Percentiles rank a stretch among this genome's conserved stretches.
phyloP scores from a whole-genome alignment of 2,888 invertebrate genomes.

The Amblyteles armatorius region DNA sequence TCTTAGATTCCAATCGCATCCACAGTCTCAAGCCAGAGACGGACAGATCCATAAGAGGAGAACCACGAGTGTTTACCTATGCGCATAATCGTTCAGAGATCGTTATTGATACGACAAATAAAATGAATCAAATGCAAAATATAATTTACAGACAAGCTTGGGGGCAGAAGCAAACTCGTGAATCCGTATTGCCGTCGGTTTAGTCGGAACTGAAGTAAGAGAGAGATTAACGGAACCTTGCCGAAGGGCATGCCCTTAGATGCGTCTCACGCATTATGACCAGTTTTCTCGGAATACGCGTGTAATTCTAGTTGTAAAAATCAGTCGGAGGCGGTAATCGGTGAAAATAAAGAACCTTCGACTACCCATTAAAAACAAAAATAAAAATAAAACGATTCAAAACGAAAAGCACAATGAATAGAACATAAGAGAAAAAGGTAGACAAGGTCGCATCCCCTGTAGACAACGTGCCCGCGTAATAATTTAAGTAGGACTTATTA shows the following conservation, averaged over 20 bases:
- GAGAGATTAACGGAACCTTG: not conserved
- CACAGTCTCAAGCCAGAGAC: slow-evolving; percentile 20
- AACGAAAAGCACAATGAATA: slow-evolving; percentile 17
- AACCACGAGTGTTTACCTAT: slow-evolving; percentile 27
- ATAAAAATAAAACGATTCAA: slow-evolving; percentile 10
- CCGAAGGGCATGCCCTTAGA: not conserved
- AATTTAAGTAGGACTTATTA: slow-evolving; percentile 68
- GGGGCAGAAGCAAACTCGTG: slow-evolving; percentile 4
- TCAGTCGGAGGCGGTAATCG: not conserved
- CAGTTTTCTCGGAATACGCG: not conserved
- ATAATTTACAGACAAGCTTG: slow-evolving; percentile 14
- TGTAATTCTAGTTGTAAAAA: not conserved
- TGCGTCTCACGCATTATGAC: not conserved
- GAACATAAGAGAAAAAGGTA: slow-evolving; percentile 35
- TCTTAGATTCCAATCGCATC: slow-evolving; percentile 37
- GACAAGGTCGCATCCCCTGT: slow-evolving; percentile 28
- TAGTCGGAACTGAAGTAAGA: not conserved
- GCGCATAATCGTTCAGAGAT: slow-evolving; percentile 22
- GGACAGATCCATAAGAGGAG: slow-evolving; percentile 1
- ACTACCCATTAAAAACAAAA: not conserved
- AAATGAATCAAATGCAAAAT: slow-evolving; percentile 4
- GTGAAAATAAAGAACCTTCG: not conserved
- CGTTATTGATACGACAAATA: slow-evolving; percentile 9
- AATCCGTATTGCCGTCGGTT: slow-evolving; percentile 7
- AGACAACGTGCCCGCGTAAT: slow-evolving; percentile 67